A percentile compares a stretch with the other conserved stretches of the same genome.
Evolutionary conservation across 2,113 vertebrate genomes (phyloP).

Genomic region (Calyptomena viridis): DNA sequence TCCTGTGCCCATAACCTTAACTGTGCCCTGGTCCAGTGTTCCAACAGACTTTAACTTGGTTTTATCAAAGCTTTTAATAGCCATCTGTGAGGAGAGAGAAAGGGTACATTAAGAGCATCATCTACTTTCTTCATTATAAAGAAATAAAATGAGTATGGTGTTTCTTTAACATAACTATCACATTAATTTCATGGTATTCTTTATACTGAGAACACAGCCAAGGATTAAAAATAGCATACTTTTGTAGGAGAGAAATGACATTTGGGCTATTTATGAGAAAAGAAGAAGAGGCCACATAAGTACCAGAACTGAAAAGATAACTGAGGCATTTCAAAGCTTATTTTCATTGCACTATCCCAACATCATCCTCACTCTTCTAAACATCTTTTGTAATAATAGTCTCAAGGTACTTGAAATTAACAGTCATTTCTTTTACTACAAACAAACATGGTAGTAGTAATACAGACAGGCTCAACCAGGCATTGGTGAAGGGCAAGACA

Average conservation of each 20-base stretch:
- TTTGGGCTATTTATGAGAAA: not conserved
- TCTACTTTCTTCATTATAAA: not conserved
- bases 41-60: slow-evolving; percentile 66
- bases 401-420: not conserved
- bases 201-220: not conserved
- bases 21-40: slow-evolving; percentile 49
- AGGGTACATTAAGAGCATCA: not conserved
- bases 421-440: not conserved
- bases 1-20: not conserved
- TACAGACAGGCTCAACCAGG: not conserved
- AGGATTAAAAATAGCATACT: not conserved
- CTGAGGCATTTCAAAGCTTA: not conserved
- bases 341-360: not conserved
- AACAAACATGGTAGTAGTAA: not conserved
- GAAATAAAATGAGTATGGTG: not conserved
- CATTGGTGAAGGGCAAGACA: not conserved
- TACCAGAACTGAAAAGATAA: not conserved
- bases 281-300: not conserved
- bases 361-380: not conserved
- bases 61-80: slow-evolving; percentile 64
- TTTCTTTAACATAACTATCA: not conserved
- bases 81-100: slow-evolving; percentile 63
- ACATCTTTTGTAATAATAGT: not conserved
- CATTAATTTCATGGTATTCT: not conserved
- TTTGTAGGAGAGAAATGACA: not conserved